Evolutionary conservation across 2,888 invertebrate species (phyloP).

Genomic region (Tineola bisselliella): DNA sequence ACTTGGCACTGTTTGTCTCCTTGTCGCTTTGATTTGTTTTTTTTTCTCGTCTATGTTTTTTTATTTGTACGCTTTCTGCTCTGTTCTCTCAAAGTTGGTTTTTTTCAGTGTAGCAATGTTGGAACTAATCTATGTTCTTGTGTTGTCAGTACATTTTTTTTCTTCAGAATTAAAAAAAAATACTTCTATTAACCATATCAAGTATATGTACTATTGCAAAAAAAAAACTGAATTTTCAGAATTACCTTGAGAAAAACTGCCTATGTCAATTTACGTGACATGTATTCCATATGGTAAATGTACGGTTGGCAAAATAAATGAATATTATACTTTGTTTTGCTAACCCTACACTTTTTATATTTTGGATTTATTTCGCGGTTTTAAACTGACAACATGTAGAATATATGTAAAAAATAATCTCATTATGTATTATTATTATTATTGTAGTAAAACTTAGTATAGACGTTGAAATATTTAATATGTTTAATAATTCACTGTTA

Average conservation of each 20-base stretch:
- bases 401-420: not conserved
- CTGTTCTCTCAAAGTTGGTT: slow-evolving; percentile 57
- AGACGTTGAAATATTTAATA: not conserved
- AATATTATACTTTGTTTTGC: not conserved
- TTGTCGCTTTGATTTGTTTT: slow-evolving; percentile 16
- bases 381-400: not conserved
- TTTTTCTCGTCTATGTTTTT: slow-evolving; percentile 18
- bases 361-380: not conserved
- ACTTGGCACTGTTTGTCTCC: too few relatives aligned
- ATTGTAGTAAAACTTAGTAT: not conserved
- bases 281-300: too few relatives aligned
- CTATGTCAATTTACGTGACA: too few relatives aligned
- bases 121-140: slow-evolving; percentile 39
- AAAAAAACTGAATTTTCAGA: not conserved
- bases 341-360: not conserved
- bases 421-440: not conserved
- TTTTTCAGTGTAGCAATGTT: slow-evolving; percentile 55
- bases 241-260: too few relatives aligned
- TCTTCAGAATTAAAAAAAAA: too few relatives aligned
- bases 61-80: slow-evolving; percentile 16
- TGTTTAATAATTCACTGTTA: not conserved
- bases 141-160: slow-evolving; percentile 44
- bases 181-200: too few relatives aligned
- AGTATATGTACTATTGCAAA: not conserved
- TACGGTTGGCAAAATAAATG: too few relatives aligned